phyloP scores from a whole-genome alignment of 2,113 vertebrate species.

The Heterotis niloticus region DNA sequence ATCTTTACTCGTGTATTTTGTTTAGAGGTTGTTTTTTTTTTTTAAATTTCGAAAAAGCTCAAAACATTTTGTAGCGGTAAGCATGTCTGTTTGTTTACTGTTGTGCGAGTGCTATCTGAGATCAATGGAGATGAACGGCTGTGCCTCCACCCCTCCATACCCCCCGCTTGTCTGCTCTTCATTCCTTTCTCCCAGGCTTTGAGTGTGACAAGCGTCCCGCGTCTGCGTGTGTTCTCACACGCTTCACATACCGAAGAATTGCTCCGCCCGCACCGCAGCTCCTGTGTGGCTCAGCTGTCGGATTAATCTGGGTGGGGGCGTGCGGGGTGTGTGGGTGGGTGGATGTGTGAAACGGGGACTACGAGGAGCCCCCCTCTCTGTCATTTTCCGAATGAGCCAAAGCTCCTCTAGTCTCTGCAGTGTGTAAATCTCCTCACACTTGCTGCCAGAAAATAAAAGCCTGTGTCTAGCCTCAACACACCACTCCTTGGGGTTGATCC shows the following conservation, averaged over 20 bases:
- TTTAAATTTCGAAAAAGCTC: neutral
- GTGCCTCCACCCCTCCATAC: neutral
- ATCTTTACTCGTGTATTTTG: neutral
- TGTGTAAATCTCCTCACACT: neutral
- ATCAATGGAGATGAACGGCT: neutral
- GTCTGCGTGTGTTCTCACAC: constrained; percentile 17
- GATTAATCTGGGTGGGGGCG: neutral
- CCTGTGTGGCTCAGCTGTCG: constrained; percentile 11
- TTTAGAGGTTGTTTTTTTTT: neutral
- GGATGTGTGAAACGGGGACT: too few relatives aligned
- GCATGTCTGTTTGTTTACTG: neutral
- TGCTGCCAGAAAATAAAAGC: neutral
- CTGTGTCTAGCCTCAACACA: neutral
- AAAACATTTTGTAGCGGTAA: constrained; percentile 2
- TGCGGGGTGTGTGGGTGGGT: too few relatives aligned
- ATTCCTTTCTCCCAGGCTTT: neutral
- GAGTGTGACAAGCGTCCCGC: neutral
- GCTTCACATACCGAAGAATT: constrained; percentile 21
- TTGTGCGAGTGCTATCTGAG: neutral
- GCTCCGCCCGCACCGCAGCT: neutral
- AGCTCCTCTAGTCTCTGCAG: neutral
- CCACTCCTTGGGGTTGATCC: neutral
- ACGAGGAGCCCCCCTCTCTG: neutral
- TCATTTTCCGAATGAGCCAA: neutral
- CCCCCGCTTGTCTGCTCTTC: neutral